Conservation (phyloP, 2,113 vertebrate species). For the Coracopsis vasa region DNA sequence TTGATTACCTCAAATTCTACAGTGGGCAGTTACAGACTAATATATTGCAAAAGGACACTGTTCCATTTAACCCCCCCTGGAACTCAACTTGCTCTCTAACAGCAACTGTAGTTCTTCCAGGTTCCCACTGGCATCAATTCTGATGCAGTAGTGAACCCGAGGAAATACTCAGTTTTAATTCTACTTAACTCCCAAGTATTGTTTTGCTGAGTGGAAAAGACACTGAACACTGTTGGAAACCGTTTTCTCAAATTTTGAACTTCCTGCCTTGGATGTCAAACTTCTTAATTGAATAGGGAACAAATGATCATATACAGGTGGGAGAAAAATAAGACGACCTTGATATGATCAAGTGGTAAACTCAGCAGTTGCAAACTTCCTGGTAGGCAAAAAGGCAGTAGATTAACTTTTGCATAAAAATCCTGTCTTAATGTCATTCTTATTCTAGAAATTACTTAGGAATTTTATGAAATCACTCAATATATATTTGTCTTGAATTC, state of each 20-base stretch:
- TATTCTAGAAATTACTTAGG: neutral
- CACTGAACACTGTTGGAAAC: neutral
- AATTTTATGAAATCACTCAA: neutral
- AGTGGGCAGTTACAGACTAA: neutral
- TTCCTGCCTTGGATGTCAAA: neutral
- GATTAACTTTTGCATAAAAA: neutral
- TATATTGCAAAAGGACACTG: neutral
- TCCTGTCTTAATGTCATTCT: neutral
- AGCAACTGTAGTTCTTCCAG: neutral
- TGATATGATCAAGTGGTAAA: neutral
- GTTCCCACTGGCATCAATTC: neutral
- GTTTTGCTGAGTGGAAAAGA: neutral
- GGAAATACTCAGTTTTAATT: neutral
- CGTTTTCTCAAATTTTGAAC: neutral
- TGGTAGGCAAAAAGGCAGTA: neutral
- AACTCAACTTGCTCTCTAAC: neutral
- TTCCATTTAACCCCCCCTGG: neutral
- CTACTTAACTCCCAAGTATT: neutral
- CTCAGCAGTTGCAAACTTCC: neutral
- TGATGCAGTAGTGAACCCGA: neutral
- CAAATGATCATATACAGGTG: neutral
- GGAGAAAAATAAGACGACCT: neutral
- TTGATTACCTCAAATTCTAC: neutral
- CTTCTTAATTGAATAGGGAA: neutral
- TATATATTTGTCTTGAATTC: neutral